Conservation (phyloP, 2,113 vertebrate species). For the Guaruba guarouba region DNA sequence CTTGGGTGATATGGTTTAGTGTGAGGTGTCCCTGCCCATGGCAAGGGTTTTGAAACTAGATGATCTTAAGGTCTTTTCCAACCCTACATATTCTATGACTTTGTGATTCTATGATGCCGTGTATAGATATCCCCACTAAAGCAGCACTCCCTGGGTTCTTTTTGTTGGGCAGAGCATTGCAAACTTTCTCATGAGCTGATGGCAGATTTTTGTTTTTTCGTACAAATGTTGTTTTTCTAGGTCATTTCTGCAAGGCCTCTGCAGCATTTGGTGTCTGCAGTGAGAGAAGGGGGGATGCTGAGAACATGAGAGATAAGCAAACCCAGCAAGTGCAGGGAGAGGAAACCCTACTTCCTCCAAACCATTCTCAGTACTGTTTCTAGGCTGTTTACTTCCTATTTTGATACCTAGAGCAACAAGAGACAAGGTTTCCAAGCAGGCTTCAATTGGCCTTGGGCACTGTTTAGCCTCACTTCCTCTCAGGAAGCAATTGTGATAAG, state of each 20-base stretch:
- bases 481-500: constrained; percentile 88
- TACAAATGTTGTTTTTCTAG: neutral
- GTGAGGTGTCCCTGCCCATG: no score
- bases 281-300: constrained; percentile 24
- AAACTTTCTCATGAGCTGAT: neutral
- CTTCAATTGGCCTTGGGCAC: constrained; percentile 68
- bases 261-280: neutral
- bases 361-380: constrained; percentile 80
- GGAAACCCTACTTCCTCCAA: constrained; percentile 76
- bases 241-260: neutral
- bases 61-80: no score
- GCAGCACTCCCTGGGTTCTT: neutral
- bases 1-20: no score
- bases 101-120: no score
- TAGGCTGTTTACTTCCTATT: constrained; percentile 81
- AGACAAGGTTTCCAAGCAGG: constrained; percentile 63
- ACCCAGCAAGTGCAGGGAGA: constrained; percentile 62
- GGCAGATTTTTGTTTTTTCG: neutral
- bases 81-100: no score
- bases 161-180: neutral
- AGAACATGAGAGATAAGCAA: constrained; percentile 65
- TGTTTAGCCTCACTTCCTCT: constrained; percentile 72
- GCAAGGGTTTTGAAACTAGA: no score
- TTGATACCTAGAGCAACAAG: constrained; percentile 78
- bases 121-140: neutral